Evolutionary conservation across 2,113 vertebrate species (phyloP).

Genomic region (Cephalopholis sonnerati): DNA sequence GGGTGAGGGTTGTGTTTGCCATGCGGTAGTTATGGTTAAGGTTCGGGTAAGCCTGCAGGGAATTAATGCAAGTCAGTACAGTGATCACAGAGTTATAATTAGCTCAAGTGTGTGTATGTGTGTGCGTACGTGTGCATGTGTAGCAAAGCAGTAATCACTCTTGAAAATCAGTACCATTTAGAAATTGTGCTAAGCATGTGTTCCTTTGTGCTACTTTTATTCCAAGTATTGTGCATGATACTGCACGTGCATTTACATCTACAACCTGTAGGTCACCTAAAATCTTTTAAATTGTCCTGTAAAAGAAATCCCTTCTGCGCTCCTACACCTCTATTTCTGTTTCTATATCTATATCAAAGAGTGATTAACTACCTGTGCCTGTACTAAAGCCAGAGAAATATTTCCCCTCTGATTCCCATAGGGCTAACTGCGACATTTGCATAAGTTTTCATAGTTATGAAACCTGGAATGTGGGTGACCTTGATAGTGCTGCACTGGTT

Average conservation of each 20-base stretch:
- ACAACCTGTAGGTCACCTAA: background rate
- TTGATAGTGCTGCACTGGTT: constrained; percentile 68
- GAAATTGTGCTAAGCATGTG: background rate
- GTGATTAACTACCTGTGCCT: constrained; percentile 1
- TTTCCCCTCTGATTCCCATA: background rate
- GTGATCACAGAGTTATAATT: constrained; percentile 33
- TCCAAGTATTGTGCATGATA: background rate
- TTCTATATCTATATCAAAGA: background rate
- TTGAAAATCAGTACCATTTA: background rate
- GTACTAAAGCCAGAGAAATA: background rate
- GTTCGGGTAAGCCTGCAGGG: background rate
- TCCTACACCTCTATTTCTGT: background rate
- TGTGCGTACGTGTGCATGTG: background rate
- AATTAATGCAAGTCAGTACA: constrained; percentile 5
- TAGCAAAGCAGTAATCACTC: background rate
- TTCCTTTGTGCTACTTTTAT: background rate
- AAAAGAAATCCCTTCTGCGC: background rate
- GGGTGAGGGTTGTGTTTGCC: constrained; percentile 12
- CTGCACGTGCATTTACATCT: background rate
- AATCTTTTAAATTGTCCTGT: background rate
- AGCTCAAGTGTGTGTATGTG: background rate
- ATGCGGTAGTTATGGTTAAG: background rate
- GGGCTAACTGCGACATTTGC: constrained; percentile 56
- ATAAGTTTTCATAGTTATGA: constrained; percentile 70
- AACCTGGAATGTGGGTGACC: constrained; percentile 76